phyloP scores from a whole-genome alignment of 2,113 vertebrate genomes.

The Phoenicopterus ruber region DNA sequence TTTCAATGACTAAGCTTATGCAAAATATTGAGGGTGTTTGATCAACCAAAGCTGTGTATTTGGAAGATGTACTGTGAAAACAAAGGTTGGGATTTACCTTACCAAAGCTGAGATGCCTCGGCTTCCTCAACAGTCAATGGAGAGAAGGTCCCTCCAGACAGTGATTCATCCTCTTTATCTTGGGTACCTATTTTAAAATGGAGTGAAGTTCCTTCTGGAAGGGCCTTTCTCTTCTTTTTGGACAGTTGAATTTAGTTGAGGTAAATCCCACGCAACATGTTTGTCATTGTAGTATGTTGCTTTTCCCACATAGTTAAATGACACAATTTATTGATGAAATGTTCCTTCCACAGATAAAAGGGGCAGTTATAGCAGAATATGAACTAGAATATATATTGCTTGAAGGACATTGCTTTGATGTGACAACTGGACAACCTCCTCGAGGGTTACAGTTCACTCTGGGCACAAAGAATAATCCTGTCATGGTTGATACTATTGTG shows the following conservation, averaged over 20 bases:
- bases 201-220: neutral
- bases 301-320: neutral
- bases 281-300: neutral
- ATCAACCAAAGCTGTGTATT: neutral
- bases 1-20: neutral
- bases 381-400: constrained; percentile 92
- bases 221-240: neutral
- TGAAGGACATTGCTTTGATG: constrained; percentile 94
- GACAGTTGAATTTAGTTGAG: neutral
- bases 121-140: neutral
- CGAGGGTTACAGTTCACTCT: constrained; percentile 92
- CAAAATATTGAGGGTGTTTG: neutral
- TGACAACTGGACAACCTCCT: constrained; percentile 84
- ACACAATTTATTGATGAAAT: neutral
- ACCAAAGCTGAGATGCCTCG: neutral
- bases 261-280: neutral
- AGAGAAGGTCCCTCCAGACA: neutral
- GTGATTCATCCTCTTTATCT: neutral
- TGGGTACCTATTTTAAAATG: neutral
- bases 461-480: constrained; percentile 83
- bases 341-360: constrained; percentile 75
- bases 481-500: constrained; percentile 91
- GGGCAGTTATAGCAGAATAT: constrained; percentile 84
- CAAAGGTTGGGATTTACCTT: neutral
- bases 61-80: neutral